These are phyloP conservation scores for Leptura quadrifasciata DNA, from an alignment of 2,888 invertebrate genomes.

Conservation along the genomic window DNA sequence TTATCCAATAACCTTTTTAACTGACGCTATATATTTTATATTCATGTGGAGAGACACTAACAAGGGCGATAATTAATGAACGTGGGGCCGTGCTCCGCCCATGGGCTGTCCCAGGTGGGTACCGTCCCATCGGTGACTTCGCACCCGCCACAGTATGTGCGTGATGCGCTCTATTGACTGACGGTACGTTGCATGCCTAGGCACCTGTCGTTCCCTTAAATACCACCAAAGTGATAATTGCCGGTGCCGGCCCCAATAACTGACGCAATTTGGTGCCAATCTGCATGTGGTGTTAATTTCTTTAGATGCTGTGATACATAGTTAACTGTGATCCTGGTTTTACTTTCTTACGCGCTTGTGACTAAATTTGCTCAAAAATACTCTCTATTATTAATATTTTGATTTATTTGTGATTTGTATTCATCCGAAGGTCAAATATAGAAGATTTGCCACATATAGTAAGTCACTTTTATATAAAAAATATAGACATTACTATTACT, in stretches of 20 bases:
- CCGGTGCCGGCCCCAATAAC: not conserved
- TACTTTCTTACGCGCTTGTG: slow-evolving; percentile 14
- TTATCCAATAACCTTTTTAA: slow-evolving; percentile 44
- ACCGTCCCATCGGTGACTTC: slow-evolving; percentile 65
- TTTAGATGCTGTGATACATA: slow-evolving; percentile 20
- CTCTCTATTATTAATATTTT: not conserved
- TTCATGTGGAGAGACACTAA: slow-evolving; percentile 61
- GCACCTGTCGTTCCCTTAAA: slow-evolving; percentile 49
- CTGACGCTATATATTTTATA: slow-evolving; percentile 52
- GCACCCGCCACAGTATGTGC: slow-evolving; percentile 60
- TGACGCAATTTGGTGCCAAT: slow-evolving; percentile 21
- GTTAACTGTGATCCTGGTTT: slow-evolving; percentile 11
- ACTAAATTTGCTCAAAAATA: slow-evolving; percentile 16
- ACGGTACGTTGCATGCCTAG: slow-evolving; percentile 54
- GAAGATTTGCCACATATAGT: slow-evolving; percentile 6
- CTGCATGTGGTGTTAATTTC: not conserved
- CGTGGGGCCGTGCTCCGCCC: slow-evolving; percentile 64
- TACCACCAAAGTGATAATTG: slow-evolving; percentile 54
- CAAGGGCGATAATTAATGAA: slow-evolving; percentile 70
- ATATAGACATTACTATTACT: not conserved
- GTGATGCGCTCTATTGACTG: slow-evolving; percentile 59
- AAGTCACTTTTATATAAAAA: not conserved
- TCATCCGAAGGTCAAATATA: not conserved
- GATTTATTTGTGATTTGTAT: not conserved
- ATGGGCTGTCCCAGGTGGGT: slow-evolving; percentile 62